phyloP scores from a whole-genome alignment of 2,888 invertebrate species.

The Drosophila formosana region DNA sequence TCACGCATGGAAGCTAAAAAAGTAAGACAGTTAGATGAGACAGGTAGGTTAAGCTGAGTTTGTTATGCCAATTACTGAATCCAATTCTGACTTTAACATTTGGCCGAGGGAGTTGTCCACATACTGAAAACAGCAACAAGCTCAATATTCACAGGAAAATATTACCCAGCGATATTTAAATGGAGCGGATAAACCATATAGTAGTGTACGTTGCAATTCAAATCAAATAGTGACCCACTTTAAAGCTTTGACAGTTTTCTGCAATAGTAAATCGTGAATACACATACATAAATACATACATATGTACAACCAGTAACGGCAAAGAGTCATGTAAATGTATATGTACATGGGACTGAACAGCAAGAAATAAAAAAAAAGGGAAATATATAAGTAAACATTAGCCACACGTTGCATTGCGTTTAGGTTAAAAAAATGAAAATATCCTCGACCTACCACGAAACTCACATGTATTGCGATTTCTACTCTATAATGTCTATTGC shows the following conservation, averaged over 20 bases:
- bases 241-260: constrained; percentile 54
- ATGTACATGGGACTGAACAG: constrained; percentile 5
- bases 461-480: constrained; percentile 35
- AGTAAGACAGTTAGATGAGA: constrained; percentile 5
- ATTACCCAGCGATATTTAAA: constrained; percentile 4
- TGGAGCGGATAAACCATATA: constrained; percentile 20
- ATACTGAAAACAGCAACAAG: constrained; percentile 36
- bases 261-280: constrained; percentile 31
- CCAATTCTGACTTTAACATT: too few relatives aligned
- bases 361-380: constrained; percentile 10
- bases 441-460: constrained; percentile 17
- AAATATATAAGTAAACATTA: constrained; percentile 29
- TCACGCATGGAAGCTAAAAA: constrained; percentile 35
- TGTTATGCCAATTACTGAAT: not conserved
- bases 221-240: constrained; percentile 72
- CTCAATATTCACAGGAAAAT: constrained; percentile 17
- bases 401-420: constrained; percentile 21
- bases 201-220: constrained; percentile 58
- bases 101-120: constrained; percentile 36
- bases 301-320: constrained; percentile 36
- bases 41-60: constrained; percentile 15
- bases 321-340: constrained; percentile 41
- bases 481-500: constrained; percentile 44
- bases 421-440: constrained; percentile 2
- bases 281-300: constrained; percentile 6